Conservation (phyloP, 2,888 invertebrate genomes). For the Melikaiella ostensackeni region DNA sequence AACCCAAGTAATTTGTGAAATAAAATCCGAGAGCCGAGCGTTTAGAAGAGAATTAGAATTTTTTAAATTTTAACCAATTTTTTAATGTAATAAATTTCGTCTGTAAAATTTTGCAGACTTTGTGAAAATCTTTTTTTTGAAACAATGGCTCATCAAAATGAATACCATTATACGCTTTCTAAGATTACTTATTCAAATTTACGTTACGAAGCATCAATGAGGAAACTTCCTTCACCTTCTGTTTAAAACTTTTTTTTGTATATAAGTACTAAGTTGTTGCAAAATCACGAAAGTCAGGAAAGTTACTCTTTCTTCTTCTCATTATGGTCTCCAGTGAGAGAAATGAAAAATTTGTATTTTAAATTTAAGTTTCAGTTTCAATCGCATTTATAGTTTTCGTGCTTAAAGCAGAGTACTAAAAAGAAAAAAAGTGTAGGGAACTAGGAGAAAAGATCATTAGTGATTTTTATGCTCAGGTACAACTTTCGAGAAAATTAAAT, state of each 20-base stretch:
- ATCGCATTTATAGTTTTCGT: no score
- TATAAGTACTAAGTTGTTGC: not conserved
- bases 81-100: no score
- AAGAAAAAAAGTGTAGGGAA: not conserved
- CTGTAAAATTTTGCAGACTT: not conserved
- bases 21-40: no score
- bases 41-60: no score
- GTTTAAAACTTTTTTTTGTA: not conserved
- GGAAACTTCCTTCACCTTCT: slow-evolving; percentile 18
- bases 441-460: not conserved
- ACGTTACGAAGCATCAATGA: slow-evolving; percentile 43
- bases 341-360: not conserved
- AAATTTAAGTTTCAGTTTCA: no score
- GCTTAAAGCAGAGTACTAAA: not conserved
- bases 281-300: not conserved
- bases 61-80: no score
- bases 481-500: not conserved
- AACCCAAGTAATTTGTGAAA: no score
- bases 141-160: slow-evolving; percentile 28
- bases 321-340: not conserved
- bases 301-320: not conserved
- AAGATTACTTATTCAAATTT: slow-evolving; percentile 58
- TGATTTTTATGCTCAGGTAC: not conserved
- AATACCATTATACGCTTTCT: slow-evolving; percentile 55
- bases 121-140: slow-evolving; percentile 11